Conservation (phyloP, 2,797 vertebrate species). For the Tenualosa thibaudeaui region DNA sequence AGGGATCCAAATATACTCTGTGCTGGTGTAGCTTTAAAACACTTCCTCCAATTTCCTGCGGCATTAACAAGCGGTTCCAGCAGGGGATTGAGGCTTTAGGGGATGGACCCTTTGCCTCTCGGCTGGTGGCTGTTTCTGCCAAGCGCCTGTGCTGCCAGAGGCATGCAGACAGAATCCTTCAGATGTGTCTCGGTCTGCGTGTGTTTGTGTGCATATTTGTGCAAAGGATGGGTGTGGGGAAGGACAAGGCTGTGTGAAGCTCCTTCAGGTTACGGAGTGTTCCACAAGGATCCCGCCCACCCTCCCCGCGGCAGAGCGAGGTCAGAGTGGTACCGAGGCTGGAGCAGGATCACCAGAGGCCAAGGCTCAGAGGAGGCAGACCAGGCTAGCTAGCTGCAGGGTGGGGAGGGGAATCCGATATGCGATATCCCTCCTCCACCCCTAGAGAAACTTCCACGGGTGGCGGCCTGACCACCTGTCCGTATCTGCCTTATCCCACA, state of each 20-base stretch:
- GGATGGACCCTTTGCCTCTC: slow-evolving; percentile 14
- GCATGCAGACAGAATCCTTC: slow-evolving; percentile 20
- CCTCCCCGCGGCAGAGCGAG: too few species aligned
- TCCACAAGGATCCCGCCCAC: neutral
- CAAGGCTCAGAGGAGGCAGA: neutral
- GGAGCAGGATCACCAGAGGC: neutral
- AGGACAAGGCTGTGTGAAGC: neutral
- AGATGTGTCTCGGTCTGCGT: slow-evolving; percentile 1
- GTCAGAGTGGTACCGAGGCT: neutral
- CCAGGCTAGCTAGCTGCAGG: slow-evolving; percentile 1
- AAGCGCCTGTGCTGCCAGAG: neutral
- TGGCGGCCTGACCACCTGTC: slow-evolving; percentile 55
- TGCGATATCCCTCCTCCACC: slow-evolving; percentile 10
- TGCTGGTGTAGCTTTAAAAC: neutral
- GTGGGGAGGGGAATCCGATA: slow-evolving; percentile 33
- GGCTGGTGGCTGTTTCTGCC: neutral
- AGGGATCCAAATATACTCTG: neutral
- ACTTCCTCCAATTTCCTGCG: neutral
- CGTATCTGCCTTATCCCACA: slow-evolving; percentile 40
- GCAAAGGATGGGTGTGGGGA: neutral
- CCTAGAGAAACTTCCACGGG: neutral
- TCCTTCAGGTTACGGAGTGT: neutral
- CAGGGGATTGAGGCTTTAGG: slow-evolving; percentile 17
- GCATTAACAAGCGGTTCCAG: neutral
- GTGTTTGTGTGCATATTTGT: neutral